These are phyloP conservation scores for Caiman crocodilus DNA, from an alignment of 2,797 vertebrate genomes.

Conservation along the genomic window DNA sequence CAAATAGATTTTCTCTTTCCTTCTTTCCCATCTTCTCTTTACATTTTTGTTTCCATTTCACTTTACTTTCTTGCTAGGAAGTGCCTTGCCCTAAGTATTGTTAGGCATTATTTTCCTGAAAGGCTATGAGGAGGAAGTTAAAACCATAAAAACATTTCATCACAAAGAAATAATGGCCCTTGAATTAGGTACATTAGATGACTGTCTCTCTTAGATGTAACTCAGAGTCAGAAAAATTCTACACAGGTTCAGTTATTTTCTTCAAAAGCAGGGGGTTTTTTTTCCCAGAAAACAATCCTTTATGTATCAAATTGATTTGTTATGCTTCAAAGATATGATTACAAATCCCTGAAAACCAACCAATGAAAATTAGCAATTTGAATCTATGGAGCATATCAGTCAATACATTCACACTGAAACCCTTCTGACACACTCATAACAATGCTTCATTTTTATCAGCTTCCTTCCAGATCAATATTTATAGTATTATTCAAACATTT, in stretches of 20 bases:
- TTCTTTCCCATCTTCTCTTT: not conserved
- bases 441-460: slow-evolving; percentile 73
- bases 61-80: not conserved
- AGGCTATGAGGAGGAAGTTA: not conserved
- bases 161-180: not conserved
- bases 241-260: not conserved
- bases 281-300: slow-evolving; percentile 4
- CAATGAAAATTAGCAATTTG: slow-evolving; percentile 77
- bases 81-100: not conserved
- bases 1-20: not conserved
- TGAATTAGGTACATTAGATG: not conserved
- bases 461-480: slow-evolving; percentile 78
- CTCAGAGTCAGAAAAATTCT: slow-evolving; percentile 14
- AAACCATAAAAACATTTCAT: not conserved
- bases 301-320: slow-evolving; percentile 37
- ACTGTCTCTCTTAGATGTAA: not conserved
- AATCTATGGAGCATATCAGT: slow-evolving; percentile 80
- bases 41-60: not conserved
- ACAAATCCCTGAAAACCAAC: slow-evolving; percentile 72
- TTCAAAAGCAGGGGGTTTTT: slow-evolving; percentile 16
- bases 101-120: not conserved
- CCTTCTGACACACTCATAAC: slow-evolving; percentile 56
- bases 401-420: slow-evolving; percentile 75
- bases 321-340: slow-evolving; percentile 68
- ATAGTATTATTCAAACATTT: slow-evolving; percentile 73